Conservation (phyloP, 2,113 vertebrate species). For the Eudorcas thomsonii region DNA sequence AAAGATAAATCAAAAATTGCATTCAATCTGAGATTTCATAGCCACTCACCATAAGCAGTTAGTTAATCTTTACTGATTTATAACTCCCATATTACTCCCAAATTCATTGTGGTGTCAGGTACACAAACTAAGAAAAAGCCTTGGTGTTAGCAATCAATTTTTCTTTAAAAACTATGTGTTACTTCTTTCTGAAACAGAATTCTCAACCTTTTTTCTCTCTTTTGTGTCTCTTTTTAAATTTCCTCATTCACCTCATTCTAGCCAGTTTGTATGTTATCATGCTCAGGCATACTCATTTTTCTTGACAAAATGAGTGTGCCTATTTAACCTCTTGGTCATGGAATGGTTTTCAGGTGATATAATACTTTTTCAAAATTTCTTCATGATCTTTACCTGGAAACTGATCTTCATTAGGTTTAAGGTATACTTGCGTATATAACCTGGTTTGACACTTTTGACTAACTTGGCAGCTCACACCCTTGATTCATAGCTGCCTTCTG, state of each 20-base stretch:
- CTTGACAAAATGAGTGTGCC: neutral
- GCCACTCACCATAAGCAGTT: slow-evolving; percentile 52
- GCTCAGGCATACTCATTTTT: slow-evolving; percentile 14
- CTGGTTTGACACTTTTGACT: neutral
- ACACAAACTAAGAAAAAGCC: slow-evolving; percentile 50
- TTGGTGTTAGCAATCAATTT: slow-evolving; percentile 68
- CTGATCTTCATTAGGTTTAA: slow-evolving; percentile 12
- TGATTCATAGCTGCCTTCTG: slow-evolving; percentile 39
- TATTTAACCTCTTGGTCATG: slow-evolving; percentile 11
- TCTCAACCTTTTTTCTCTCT: slow-evolving; percentile 48
- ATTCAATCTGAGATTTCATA: slow-evolving; percentile 46
- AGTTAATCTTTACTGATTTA: slow-evolving; percentile 63
- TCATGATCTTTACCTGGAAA: neutral
- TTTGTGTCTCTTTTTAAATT: neutral
- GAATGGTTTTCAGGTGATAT: neutral
- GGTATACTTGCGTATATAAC: neutral
- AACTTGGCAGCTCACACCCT: neutral
- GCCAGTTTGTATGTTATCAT: neutral
- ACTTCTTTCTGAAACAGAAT: slow-evolving; percentile 68
- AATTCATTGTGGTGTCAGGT: slow-evolving; percentile 61
- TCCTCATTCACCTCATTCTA: slow-evolving; percentile 32
- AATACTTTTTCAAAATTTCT: neutral
- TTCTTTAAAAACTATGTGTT: slow-evolving; percentile 54
- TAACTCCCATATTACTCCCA: slow-evolving; percentile 61
- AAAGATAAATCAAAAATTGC: slow-evolving; percentile 54